Percentiles rank a stretch among this genome's conserved stretches.
Evolutionary conservation across 1,140 invertebrate species (phyloP).

Genomic region (Thalassaphorura encarpata): DNA sequence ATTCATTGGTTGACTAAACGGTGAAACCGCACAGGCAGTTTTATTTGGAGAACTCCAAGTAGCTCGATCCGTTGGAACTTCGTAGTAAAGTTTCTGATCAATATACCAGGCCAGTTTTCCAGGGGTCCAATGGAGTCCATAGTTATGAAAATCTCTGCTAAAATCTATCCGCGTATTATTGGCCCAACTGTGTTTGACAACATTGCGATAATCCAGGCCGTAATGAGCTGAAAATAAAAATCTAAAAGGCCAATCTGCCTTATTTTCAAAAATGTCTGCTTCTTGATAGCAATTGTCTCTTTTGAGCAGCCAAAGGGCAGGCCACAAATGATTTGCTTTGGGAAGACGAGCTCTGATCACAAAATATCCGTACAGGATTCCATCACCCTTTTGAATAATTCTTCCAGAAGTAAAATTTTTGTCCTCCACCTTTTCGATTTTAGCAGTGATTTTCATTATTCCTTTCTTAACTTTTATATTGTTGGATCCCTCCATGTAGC

Average conservation of each 20-base stretch:
- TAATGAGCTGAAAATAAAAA: constrained; percentile 6
- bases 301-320: constrained; percentile 10
- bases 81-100: not conserved
- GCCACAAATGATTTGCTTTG: constrained; percentile 11
- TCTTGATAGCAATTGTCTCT: constrained; percentile 3
- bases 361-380: constrained; percentile 18
- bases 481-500: constrained; percentile 12
- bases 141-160: constrained; percentile 2
- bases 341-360: constrained; percentile 13
- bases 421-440: constrained; percentile 8
- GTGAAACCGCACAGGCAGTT: not conserved
- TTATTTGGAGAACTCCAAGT: not conserved
- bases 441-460: constrained; percentile 10
- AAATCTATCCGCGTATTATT: constrained; percentile 1
- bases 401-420: constrained; percentile 27
- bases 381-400: not conserved
- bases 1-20: constrained; percentile 5
- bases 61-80: not conserved
- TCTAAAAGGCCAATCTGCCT: not conserved
- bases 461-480: constrained; percentile 20
- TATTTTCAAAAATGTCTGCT: constrained; percentile 2
- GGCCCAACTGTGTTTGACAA: not conserved
- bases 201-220: not conserved
- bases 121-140: not conserved
- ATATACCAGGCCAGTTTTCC: constrained; percentile 2